Percentiles rank a stretch among this genome's conserved stretches.
Conservation (phyloP, 2,113 vertebrate genomes). For the Rhea pennata region DNA sequence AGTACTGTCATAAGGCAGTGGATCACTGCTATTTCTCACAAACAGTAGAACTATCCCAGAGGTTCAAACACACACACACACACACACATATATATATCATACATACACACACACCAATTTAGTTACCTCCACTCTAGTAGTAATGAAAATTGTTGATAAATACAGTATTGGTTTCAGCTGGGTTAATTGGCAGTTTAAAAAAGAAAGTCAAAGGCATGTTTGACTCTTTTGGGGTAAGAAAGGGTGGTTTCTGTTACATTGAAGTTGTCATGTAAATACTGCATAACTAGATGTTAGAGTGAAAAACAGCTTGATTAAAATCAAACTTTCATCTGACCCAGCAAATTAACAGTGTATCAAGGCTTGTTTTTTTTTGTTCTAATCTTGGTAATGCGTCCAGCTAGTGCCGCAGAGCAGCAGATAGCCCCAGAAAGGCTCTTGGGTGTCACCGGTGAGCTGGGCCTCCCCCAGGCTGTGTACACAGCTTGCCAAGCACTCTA, state of each 20-base stretch:
- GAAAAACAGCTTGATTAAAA: neutral
- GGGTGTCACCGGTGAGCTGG: neutral
- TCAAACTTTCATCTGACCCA: neutral
- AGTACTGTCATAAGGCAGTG: neutral
- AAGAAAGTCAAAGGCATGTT: neutral
- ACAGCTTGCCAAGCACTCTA: neutral
- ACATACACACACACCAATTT: too few relatives aligned
- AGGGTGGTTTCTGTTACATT: too few relatives aligned
- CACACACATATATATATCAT: too few relatives aligned
- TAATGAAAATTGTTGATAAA: neutral
- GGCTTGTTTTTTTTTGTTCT: neutral
- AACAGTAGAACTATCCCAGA: neutral
- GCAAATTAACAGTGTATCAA: neutral
- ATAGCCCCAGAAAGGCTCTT: neutral
- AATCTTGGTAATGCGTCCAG: neutral
- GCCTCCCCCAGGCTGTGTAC: neutral
- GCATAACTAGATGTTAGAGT: neutral
- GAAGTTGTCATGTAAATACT: neutral
- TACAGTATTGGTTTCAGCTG: neutral
- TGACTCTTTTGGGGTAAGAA: neutral
- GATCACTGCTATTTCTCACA: neutral
- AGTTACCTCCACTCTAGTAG: neutral
- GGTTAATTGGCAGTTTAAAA: neutral
- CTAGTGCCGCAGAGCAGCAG: neutral
- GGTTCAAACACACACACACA: neutral